Percentiles rank a stretch among this genome's conserved stretches.
Evolutionary conservation across 1,140 invertebrate species (phyloP).

Genomic region (Proales similis): DNA sequence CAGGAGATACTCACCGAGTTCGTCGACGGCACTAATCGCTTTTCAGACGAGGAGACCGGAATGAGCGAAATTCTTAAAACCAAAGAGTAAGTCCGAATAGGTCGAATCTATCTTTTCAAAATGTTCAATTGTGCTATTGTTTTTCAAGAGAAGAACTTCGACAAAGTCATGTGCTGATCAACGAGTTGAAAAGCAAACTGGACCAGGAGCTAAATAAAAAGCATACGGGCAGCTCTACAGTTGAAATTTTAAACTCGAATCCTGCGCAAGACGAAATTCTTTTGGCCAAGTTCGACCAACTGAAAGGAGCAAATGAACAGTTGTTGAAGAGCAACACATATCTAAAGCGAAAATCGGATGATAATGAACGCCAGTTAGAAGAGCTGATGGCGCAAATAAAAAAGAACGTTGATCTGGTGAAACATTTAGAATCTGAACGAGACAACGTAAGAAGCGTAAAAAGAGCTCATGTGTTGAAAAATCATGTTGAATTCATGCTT

Average conservation of each 20-base stretch:
- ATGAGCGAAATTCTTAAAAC: not conserved
- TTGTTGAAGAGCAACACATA: slow-evolving; percentile 6
- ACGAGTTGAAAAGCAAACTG: slow-evolving; percentile 28
- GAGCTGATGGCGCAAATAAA: slow-evolving; percentile 28
- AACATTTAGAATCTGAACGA: slow-evolving; percentile 26
- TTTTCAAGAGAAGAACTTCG: slow-evolving; percentile 21
- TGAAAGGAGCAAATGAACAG: slow-evolving; percentile 18
- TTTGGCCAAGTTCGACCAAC: not conserved
- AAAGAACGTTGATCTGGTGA: slow-evolving; percentile 28
- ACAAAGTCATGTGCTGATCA: slow-evolving; percentile 23
- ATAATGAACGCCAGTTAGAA: not conserved
- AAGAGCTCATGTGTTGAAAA: no score
- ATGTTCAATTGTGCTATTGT: no score
- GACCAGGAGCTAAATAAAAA: slow-evolving; percentile 13
- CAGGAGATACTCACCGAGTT: slow-evolving; percentile 23
- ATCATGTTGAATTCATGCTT: not conserved
- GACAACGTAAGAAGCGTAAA: not conserved
- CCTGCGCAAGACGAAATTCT: not conserved
- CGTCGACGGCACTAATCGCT: no score
- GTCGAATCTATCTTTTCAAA: not conserved
- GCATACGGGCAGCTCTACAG: not conserved
- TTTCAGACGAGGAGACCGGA: no score
- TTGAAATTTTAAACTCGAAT: slow-evolving; percentile 12
- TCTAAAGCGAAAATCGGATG: slow-evolving; percentile 29
- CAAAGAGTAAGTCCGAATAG: no score